phyloP scores from a whole-genome alignment of 2,113 vertebrate species.

The Ictalurus furcatus region DNA sequence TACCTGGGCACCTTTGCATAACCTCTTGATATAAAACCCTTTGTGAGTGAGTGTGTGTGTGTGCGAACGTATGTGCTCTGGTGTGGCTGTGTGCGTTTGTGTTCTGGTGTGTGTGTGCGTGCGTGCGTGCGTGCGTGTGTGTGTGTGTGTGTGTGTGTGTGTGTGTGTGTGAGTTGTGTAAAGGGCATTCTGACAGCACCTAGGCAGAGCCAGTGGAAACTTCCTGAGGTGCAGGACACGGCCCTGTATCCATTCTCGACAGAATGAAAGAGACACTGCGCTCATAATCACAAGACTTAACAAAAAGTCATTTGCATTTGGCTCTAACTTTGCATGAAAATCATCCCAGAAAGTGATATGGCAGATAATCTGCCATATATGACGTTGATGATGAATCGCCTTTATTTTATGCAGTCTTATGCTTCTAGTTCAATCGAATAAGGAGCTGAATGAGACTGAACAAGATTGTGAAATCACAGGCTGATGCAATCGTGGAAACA shows the following conservation, averaged over 20 bases:
- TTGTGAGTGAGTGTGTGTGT: conserved; percentile 19
- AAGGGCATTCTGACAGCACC: conserved; percentile 36
- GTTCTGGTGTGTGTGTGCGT: conserved; percentile 5
- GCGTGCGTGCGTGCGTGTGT: conserved; percentile 1
- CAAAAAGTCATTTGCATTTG: not conserved
- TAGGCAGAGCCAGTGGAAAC: conserved; percentile 49
- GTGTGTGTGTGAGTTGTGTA: conserved; percentile 19
- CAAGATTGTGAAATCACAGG: not conserved
- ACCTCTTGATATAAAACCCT: conserved; percentile 10
- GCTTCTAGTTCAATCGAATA: not conserved
- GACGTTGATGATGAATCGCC: conserved; percentile 11
- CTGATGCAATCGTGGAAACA: conserved; percentile 19
- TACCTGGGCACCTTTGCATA: conserved; percentile 22
- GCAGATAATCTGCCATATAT: not conserved
- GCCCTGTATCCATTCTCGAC: not conserved
- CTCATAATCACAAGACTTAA: not conserved
- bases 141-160: not conserved
- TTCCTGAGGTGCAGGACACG: conserved; percentile 42
- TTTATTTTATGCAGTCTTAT: not conserved
- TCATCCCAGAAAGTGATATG: not conserved
- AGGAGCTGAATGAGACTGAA: not conserved
- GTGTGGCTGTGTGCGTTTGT: conserved; percentile 22
- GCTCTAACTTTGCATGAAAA: not conserved
- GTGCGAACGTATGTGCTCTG: conserved; percentile 6
- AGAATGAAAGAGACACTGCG: not conserved